Percentiles rank a stretch among this genome's conserved stretches.
Conservation (phyloP, 2,113 vertebrate species). For the Haplochromis burtoni region DNA sequence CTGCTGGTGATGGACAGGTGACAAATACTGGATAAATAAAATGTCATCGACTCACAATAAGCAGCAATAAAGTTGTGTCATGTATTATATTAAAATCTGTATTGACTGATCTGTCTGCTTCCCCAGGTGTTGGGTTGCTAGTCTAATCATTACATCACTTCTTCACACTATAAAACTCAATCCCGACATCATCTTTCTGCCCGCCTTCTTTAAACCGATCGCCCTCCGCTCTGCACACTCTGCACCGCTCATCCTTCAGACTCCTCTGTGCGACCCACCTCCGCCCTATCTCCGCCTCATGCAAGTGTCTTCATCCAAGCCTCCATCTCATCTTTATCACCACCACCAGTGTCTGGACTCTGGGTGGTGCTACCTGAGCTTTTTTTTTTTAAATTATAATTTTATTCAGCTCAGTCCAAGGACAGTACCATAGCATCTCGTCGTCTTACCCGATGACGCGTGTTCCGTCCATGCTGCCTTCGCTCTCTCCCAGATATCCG, state of each 20-base stretch:
- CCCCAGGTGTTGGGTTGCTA: not conserved
- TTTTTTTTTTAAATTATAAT: accelerated
- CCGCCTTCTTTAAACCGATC: not conserved
- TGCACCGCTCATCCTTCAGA: not conserved
- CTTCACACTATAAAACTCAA: not conserved
- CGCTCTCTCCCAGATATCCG: slow-evolving; percentile 78
- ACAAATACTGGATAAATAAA: not conserved
- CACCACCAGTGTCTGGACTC: not conserved
- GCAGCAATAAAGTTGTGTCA: not conserved
- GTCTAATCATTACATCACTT: not conserved
- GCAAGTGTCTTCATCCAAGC: not conserved
- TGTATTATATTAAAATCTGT: not conserved
- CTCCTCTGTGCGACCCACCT: not conserved
- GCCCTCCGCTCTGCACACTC: not conserved
- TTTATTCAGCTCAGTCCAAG: not conserved
- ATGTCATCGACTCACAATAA: not conserved
- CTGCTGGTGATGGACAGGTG: not conserved
- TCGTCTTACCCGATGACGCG: slow-evolving; percentile 30
- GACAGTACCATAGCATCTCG: not conserved
- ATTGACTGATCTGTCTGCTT: not conserved
- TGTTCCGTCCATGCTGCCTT: slow-evolving; percentile 59
- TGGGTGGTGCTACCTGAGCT: not conserved
- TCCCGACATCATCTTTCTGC: not conserved
- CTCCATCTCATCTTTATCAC: not conserved
- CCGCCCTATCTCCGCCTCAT: not conserved